These are phyloP conservation scores for Diarsia dahlii DNA, from an alignment of 2,888 invertebrate species.

Conservation along the genomic window DNA sequence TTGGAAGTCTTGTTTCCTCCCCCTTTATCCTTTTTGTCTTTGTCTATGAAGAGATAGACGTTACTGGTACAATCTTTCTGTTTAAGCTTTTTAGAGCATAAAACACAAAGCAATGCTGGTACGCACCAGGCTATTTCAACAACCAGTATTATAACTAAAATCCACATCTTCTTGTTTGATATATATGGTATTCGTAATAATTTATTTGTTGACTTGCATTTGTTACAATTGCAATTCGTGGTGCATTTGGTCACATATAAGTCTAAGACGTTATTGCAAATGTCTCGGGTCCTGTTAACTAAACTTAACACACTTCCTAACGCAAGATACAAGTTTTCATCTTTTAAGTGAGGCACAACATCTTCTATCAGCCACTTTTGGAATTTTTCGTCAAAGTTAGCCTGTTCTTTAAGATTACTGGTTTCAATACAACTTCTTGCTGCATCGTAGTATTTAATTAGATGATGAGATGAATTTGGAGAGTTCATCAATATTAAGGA, in stretches of 20 bases:
- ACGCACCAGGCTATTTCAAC: slow-evolving; percentile 84
- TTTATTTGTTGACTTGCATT: not conserved
- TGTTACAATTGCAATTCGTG: not conserved
- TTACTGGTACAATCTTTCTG: slow-evolving; percentile 59
- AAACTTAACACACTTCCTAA: slow-evolving; percentile 87
- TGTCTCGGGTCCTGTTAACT: slow-evolving; percentile 71
- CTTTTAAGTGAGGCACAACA: slow-evolving; percentile 89
- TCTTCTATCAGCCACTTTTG: slow-evolving; percentile 89
- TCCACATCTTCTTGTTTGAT: slow-evolving; percentile 74
- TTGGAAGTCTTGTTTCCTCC: not conserved
- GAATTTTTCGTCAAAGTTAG: slow-evolving; percentile 88
- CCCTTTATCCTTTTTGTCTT: slow-evolving; percentile 26
- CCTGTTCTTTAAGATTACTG: slow-evolving; percentile 76
- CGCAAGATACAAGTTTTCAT: slow-evolving; percentile 91
- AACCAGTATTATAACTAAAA: slow-evolving; percentile 76
- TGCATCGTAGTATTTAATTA: slow-evolving; percentile 91
- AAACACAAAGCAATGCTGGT: slow-evolving; percentile 71
- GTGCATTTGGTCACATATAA: slow-evolving; percentile 34
- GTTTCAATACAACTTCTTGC: slow-evolving; percentile 88
- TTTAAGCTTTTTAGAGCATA: slow-evolving; percentile 62
- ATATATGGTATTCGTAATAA: slow-evolving; percentile 51
- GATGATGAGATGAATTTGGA: slow-evolving; percentile 76
- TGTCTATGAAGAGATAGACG: slow-evolving; percentile 60
- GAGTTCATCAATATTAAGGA: slow-evolving; percentile 74
- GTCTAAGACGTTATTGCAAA: slow-evolving; percentile 51